A percentile compares a stretch with the other conserved stretches of the same genome.
Conservation (phyloP, 2,113 vertebrate species). For the Epinephelus moara region DNA sequence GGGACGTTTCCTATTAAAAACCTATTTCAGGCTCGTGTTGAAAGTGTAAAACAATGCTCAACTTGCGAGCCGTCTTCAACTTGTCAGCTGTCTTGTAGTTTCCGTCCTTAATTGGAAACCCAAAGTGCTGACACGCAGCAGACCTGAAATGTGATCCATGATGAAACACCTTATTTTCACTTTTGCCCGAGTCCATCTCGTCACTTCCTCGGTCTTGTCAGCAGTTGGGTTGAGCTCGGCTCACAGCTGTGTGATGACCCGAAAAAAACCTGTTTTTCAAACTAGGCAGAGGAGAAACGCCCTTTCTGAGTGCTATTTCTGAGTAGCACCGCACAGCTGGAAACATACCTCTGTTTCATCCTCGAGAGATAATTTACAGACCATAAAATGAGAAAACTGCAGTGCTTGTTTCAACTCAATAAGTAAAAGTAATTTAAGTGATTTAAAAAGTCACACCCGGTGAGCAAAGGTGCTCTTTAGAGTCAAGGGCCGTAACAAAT, state of each 20-base stretch:
- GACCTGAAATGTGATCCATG: constrained; percentile 10
- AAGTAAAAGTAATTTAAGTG: constrained; percentile 25
- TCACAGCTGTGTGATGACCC: constrained; percentile 13
- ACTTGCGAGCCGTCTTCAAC: neutral
- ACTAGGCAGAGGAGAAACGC: neutral
- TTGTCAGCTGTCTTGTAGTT: constrained; percentile 20
- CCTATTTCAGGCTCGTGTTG: neutral
- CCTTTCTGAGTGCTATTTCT: neutral
- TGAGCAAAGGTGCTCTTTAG: constrained; percentile 26
- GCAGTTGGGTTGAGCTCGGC: constrained; percentile 5
- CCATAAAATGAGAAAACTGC: neutral
- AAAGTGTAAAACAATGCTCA: constrained; percentile 7
- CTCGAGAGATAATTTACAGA: neutral
- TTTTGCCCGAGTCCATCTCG: neutral
- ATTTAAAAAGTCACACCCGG: constrained; percentile 20
- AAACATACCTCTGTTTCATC: neutral
- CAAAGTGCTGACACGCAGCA: constrained; percentile 31
- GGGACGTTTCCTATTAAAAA: neutral
- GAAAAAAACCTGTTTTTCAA: constrained; percentile 4
- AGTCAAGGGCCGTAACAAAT: constrained; percentile 30
- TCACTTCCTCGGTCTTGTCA: neutral
- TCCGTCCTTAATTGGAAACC: constrained; percentile 48
- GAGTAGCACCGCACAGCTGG: constrained; percentile 6
- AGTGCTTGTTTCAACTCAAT: neutral
- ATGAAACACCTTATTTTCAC: constrained; percentile 19